Base-by-base conservation (phyloP, 2,888 invertebrate genomes). In the Apodemia duryi region DNA sequence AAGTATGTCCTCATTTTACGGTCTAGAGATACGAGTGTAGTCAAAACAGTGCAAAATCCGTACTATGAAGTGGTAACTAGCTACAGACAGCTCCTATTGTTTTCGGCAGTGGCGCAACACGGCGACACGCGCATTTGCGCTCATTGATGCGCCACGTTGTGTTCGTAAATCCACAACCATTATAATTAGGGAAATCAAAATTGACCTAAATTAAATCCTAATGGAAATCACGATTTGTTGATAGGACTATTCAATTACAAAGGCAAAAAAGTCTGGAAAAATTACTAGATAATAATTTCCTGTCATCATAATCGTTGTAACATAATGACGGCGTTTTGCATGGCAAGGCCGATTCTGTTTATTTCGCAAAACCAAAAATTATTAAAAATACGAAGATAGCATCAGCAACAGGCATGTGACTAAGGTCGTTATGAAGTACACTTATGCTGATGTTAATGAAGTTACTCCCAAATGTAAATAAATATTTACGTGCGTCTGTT, bases 71-170 rank as follows among this genome's bases (percentile, higher is more conserved):
- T 82, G 77, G 77, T 79, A 80, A 84, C 81, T 79, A 77, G 73
- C 75, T 51, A 64, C 66, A 66, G 67, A 65, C 70, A 68, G 77
- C 72, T 68, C 70, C 82, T 76, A 86, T 88, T 88, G 88, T 88
- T 78, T 87, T 75, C 71, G 70, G 66, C 46, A 73, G 75, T 88
- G 83, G 79, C 82, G 88, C 83, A 88, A 88, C 78, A 76, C 82
- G 88, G 86, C 86, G 89, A 88, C 85, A 89, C 87, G 90, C 86
- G 83, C 83, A 77, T 88, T 85, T 88, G 84, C 81, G 71, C 81
- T 82, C 82, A 89, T 88, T 88, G 88, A 87, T 86, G 85, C 85
- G 81, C 80, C 74, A 76, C 74, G 72, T 72, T 71, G 71, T 72
- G 75, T 62, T 64, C 70, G 64, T 67, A 66, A 67, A 70, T 70